phyloP scores from a whole-genome alignment of 2,113 vertebrate species.

The Cynocephalus volans region DNA sequence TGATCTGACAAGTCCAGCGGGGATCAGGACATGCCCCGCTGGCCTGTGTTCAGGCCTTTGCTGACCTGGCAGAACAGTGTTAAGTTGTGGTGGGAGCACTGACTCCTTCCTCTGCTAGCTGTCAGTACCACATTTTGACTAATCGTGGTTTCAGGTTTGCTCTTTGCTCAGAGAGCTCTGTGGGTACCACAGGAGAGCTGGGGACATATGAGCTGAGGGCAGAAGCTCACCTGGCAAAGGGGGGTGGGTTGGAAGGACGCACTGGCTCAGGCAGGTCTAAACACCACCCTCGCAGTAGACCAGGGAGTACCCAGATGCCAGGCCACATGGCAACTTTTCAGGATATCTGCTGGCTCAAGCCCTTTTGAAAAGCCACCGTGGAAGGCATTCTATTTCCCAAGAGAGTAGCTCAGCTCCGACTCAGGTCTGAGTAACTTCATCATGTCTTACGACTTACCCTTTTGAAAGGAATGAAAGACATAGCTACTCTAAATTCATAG shows the following conservation, averaged over 20 bases:
- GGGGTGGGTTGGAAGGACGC: accelerated
- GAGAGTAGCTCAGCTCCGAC: accelerated
- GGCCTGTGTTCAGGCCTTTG: not conserved
- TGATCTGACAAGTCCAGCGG: not conserved
- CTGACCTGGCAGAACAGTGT: not conserved
- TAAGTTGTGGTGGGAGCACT: accelerated
- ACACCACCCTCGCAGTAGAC: accelerated
- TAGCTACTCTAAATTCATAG: slow-evolving; percentile 16
- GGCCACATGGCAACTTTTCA: not conserved
- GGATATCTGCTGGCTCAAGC: not conserved
- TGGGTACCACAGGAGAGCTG: not conserved
- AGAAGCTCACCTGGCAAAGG: not conserved
- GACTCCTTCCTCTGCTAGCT: too few relatives aligned
- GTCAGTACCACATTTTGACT: not conserved
- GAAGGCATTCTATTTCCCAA: too few relatives aligned
- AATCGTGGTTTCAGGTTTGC: accelerated
- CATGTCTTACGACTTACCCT: not conserved
- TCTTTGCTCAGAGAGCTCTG: not conserved
- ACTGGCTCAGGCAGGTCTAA: not conserved
- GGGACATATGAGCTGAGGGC: not conserved
- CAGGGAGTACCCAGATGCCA: not conserved
- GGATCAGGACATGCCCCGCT: accelerated
- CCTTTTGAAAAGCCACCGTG: not conserved
- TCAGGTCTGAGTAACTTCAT: not conserved
- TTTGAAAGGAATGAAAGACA: not conserved